Conservation (phyloP, 2,888 invertebrate species). For the Stomorhina lunata region DNA sequence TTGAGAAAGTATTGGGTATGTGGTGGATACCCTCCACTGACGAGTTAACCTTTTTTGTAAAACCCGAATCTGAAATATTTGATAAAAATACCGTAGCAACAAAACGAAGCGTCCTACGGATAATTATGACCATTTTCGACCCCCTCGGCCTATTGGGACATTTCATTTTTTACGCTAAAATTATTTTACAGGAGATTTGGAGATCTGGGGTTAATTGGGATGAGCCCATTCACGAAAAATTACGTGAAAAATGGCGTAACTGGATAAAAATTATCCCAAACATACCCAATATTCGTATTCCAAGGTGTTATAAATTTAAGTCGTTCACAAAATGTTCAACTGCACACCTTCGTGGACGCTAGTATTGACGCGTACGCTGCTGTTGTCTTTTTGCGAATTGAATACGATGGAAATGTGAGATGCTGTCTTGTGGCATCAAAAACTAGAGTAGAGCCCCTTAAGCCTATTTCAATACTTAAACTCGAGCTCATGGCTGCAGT, state of each 20-base stretch:
- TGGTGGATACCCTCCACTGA: slow-evolving; percentile 63
- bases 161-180: slow-evolving; percentile 40
- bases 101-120: background rate
- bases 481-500: slow-evolving; percentile 49
- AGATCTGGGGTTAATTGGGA: slow-evolving; percentile 52
- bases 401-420: background rate
- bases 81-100: slow-evolving; percentile 6
- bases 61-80: slow-evolving; percentile 33
- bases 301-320: slow-evolving; percentile 30
- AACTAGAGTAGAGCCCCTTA: slow-evolving; percentile 53
- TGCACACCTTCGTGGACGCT: slow-evolving; percentile 59
- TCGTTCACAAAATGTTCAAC: slow-evolving; percentile 3
- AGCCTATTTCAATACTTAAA: slow-evolving; percentile 43
- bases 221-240: slow-evolving; percentile 48
- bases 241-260: slow-evolving; percentile 40
- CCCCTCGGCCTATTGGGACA: slow-evolving; percentile 36
- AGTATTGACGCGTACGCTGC: slow-evolving; percentile 58
- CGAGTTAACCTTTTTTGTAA: slow-evolving; percentile 48
- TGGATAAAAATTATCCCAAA: slow-evolving; percentile 56
- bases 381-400: slow-evolving; percentile 37
- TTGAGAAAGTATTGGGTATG: slow-evolving; percentile 67
- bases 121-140: slow-evolving; percentile 37
- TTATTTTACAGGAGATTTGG: slow-evolving; percentile 56
- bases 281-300: slow-evolving; percentile 44
- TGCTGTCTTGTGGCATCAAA: slow-evolving; percentile 40